A percentile compares a stretch with the other conserved stretches of the same genome.
These are phyloP conservation scores for Melanitta fusca DNA, from an alignment of 2,797 vertebrate species.

Conservation along the genomic window DNA sequence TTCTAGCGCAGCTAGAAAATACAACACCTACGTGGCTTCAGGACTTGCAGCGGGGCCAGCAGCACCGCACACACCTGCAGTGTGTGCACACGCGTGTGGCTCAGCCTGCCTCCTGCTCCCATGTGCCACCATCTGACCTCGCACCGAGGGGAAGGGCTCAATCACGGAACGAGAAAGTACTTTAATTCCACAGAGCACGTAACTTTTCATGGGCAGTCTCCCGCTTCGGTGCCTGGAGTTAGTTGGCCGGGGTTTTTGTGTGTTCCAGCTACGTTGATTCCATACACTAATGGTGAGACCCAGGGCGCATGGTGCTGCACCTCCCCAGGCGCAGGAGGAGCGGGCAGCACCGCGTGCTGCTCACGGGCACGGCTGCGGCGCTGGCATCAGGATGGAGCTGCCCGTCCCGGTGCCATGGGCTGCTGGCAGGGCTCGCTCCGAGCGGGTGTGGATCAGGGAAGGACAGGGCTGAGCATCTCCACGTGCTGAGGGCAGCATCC, in stretches of 20 bases:
- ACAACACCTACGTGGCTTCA: constrained; percentile 23
- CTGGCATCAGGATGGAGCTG: too few relatives aligned
- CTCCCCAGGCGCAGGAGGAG: too few relatives aligned
- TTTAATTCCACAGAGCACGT: constrained; percentile 8
- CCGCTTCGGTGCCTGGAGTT: background rate
- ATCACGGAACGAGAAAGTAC: constrained; percentile 17
- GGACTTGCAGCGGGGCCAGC: background rate
- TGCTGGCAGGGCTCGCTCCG: too few relatives aligned
- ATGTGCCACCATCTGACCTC: constrained; percentile 51
- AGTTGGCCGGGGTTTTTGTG: background rate
- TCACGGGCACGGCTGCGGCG: too few relatives aligned
- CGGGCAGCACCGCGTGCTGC: too few relatives aligned
- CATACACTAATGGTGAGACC: background rate
- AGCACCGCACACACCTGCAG: constrained; percentile 25
- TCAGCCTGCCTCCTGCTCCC: constrained; percentile 61
- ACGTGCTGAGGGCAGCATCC: background rate
- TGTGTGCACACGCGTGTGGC: background rate
- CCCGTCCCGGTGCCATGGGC: too few relatives aligned
- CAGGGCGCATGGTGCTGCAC: background rate
- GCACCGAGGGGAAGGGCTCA: background rate
- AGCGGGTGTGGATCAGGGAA: background rate
- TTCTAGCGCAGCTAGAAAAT: constrained; percentile 75
- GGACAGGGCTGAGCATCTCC: background rate
- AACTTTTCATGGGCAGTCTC: background rate
- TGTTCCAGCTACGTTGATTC: background rate